Base-by-base conservation (phyloP, 2,888 invertebrate genomes). In the Iselma pallidipennis region DNA sequence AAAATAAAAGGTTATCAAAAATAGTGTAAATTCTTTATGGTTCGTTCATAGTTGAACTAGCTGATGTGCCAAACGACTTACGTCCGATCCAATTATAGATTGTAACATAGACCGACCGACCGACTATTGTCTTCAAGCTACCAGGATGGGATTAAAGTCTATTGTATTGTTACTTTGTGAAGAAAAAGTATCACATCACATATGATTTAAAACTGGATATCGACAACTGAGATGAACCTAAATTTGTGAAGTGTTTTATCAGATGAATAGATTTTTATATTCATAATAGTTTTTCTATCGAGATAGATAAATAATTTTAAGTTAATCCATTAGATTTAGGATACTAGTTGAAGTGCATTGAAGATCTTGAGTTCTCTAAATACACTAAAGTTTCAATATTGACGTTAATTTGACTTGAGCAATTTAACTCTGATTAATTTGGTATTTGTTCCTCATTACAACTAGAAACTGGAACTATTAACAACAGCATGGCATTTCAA, bases 361-460 rank as follows among this genome's bases (percentile, higher is more conserved):
- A 21, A 45, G 12, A 45, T 45, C 21, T 45, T 12, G 9, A 45
- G 23, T 45, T 45, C 21, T 45, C 21, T 23, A 45, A 53, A 57
- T 31, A 21, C 19, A 28, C 21, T 14, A 37, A n/a, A 37, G 49
- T 59, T 48, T 60, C 55, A 53, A 65, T 67, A 65, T 61, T 61
- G 60, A 59, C 64, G 59, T 62, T 66, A 65, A 66, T 60, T 66
- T 62, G 65, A 56, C 61, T 57, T 52, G 37, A 57, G 60, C 57
- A 49, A 64, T 66, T 49, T 62, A 59, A 60, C 55, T 64, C 58
- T 67, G 67, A 67, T 67, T 67, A 67, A 67, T 67, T 59, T 55
- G 67, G 65, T 65, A 67, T 67, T 65, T 58, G 63, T 65, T 67
- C 61, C 65, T 65, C 67, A 67, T 67, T 65, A 65, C 58, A 48